Conservation (phyloP, 2,888 invertebrate species). For the Sinhomidia bicolor region DNA sequence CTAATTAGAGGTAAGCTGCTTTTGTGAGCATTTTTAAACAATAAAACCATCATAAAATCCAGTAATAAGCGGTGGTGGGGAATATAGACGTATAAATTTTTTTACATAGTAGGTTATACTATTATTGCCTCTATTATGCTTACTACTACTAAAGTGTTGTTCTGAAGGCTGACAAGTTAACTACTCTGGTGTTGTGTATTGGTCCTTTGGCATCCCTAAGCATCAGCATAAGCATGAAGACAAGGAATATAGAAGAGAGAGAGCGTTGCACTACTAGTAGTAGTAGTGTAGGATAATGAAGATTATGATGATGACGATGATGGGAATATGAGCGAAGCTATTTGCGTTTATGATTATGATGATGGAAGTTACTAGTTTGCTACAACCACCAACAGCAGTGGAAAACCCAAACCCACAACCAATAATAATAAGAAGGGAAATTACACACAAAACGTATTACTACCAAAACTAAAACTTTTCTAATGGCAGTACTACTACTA, state of each 20-base stretch:
- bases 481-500: slow-evolving; percentile 16
- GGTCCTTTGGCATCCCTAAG: too few species aligned
- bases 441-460: slow-evolving; percentile 8
- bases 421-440: slow-evolving; percentile 27
- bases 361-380: not conserved
- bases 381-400: not conserved
- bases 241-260: too few species aligned
- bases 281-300: too few species aligned
- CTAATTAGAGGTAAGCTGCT: slow-evolving; percentile 44
- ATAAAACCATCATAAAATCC: slow-evolving; percentile 46
- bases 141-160: too few species aligned
- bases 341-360: slow-evolving; percentile 29
- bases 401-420: slow-evolving; percentile 54
- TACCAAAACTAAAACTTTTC: slow-evolving; percentile 16
- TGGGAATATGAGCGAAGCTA: not conserved
- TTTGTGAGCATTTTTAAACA: slow-evolving; percentile 33
- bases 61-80: slow-evolving; percentile 9
- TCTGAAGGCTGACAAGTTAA: too few species aligned
- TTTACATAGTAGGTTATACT: not conserved
- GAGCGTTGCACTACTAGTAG: too few species aligned
- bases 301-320: not conserved
- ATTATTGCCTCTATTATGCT: too few species aligned
- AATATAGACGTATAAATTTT: not conserved
- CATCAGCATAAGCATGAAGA: too few species aligned
- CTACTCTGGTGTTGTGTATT: too few species aligned